These are phyloP conservation scores for Spongilla lacustris DNA, from an alignment of 37 sponge, comb jelly and placozoan species.

Conservation along the genomic window DNA sequence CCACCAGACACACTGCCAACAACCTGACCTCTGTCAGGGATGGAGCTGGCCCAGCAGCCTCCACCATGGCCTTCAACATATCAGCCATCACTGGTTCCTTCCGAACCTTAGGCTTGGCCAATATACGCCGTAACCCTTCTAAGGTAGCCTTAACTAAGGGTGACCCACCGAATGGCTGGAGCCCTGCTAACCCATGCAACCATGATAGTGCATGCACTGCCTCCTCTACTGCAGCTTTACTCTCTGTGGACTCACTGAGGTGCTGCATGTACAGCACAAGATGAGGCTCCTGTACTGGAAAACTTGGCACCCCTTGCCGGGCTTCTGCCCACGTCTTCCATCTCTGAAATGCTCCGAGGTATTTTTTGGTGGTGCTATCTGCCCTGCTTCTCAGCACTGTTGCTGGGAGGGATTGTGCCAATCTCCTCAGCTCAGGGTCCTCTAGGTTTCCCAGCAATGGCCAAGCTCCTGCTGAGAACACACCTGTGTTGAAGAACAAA, in stretches of 20 bases:
- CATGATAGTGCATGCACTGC: conserved; percentile 21
- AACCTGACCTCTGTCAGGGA: no score
- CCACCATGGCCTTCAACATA: no score
- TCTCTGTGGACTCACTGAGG: conserved; percentile 3
- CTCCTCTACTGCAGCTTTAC: conserved; percentile 18
- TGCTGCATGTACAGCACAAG: conserved; percentile 16
- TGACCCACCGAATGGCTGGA: background rate
- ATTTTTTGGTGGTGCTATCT: conserved; percentile 7
- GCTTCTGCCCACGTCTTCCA: conserved; percentile 15
- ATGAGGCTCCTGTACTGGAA: background rate
- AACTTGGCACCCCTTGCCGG: background rate
- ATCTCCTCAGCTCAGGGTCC: conserved; percentile 29
- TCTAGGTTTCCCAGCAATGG: background rate
- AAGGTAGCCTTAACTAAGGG: background rate
- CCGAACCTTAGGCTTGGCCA: background rate
- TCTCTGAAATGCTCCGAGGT: conserved; percentile 6
- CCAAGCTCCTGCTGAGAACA: conserved; percentile 4
- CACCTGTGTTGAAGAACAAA: background rate
- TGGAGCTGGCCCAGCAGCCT: no score
- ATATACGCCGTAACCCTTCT: conserved; percentile 9
- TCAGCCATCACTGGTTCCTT: no score
- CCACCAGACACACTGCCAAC: no score
- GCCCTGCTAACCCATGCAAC: conserved; percentile 1
- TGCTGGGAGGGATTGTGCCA: background rate
- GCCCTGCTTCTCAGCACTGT: conserved; percentile 5